A percentile compares a stretch with the other conserved stretches of the same genome.
Conservation (phyloP, 2,888 invertebrate species). For the Apomyelois bistriatella region DNA sequence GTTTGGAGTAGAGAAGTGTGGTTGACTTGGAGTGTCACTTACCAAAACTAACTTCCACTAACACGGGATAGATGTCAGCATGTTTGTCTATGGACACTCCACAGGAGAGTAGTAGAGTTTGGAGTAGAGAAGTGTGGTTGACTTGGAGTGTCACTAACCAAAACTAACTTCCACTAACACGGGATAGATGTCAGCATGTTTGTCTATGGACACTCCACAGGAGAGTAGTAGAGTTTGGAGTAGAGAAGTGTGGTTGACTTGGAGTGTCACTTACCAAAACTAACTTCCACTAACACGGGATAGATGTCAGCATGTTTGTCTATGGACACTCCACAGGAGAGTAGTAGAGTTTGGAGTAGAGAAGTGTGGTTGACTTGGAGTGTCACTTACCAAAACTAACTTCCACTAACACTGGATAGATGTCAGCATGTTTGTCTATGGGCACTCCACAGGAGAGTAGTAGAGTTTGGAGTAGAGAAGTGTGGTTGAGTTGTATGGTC, state of each 20-base stretch:
- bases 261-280: conserved; percentile 77
- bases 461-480: conserved; percentile 86
- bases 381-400: conserved; percentile 61
- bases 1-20: conserved; percentile 88
- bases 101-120: conserved; percentile 88
- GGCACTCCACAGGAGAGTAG: conserved; percentile 90
- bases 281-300: conserved; percentile 60
- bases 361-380: conserved; percentile 91
- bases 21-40: conserved; percentile 85
- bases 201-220: conserved; percentile 87
- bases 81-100: conserved; percentile 86
- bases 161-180: conserved; percentile 61
- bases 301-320: conserved; percentile 73
- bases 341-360: conserved; percentile 86
- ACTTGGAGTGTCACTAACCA: conserved; percentile 83
- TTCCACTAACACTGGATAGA: conserved; percentile 61
- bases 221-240: conserved; percentile 87
- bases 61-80: conserved; percentile 52
- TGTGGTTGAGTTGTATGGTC: conserved; percentile 88
- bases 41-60: conserved; percentile 64
- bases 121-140: conserved; percentile 88
- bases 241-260: conserved; percentile 90
- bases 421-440: conserved; percentile 74
- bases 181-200: conserved; percentile 60
- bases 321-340: conserved; percentile 89